These are phyloP conservation scores for Chloroclystis v-ata DNA, from an alignment of 2,888 invertebrate genomes.

Conservation along the genomic window DNA sequence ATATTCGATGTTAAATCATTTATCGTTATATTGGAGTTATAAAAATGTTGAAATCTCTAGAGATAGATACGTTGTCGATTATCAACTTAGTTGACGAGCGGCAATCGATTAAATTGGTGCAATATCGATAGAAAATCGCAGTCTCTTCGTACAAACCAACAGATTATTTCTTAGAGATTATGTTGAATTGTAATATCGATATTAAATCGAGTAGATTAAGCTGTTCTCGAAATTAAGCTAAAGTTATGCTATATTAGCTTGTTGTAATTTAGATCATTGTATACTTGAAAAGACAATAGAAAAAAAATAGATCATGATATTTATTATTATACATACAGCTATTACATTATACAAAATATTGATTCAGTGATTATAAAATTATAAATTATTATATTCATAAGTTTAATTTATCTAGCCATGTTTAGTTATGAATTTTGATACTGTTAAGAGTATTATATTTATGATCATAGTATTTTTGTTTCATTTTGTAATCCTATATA, in stretches of 20 bases:
- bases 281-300: slow-evolving; percentile 6
- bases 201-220: slow-evolving; percentile 6
- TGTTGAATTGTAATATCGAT: slow-evolving; percentile 14
- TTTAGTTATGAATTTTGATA: slow-evolving; percentile 47
- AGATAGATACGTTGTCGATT: slow-evolving; percentile 19
- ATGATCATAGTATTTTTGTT: slow-evolving; percentile 42
- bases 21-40: no score
- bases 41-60: background rate
- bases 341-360: slow-evolving; percentile 27
- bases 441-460: slow-evolving; percentile 46
- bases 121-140: slow-evolving; percentile 13
- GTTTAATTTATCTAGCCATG: slow-evolving; percentile 34
- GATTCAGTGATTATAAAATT: slow-evolving; percentile 18
- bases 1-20: no score
- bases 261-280: slow-evolving; percentile 6
- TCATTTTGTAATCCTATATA: slow-evolving; percentile 18
- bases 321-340: no score
- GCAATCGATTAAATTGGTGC: slow-evolving; percentile 18
- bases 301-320: slow-evolving; percentile 17
- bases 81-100: slow-evolving; percentile 19
- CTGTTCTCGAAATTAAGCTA: slow-evolving; percentile 13
- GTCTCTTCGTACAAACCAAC: slow-evolving; percentile 14
- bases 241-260: slow-evolving; percentile 14
- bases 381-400: slow-evolving; percentile 31
- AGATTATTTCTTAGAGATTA: slow-evolving; percentile 14